Evolutionary conservation across 2,888 invertebrate genomes (phyloP).

Genomic region (Hemithea aestivaria): DNA sequence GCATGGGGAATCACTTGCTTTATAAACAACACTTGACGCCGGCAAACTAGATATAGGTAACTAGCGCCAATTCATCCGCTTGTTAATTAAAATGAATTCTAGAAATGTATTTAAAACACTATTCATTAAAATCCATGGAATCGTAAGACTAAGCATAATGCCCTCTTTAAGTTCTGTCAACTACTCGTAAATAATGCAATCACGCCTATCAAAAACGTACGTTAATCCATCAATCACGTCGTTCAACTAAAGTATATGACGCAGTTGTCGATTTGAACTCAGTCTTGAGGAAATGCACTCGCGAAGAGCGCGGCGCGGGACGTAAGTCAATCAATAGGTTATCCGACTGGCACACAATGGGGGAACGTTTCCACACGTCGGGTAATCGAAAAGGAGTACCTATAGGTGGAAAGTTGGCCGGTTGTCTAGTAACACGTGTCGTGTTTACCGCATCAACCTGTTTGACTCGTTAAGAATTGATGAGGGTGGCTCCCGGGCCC

Average conservation of each 20-base stretch:
- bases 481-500: conserved; percentile 20
- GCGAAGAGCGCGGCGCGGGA: conserved; percentile 33
- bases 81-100: too few relatives aligned
- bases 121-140: too few relatives aligned
- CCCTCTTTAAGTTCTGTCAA: too few relatives aligned
- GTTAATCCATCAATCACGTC: conserved; percentile 23
- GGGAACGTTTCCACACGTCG: conserved; percentile 36
- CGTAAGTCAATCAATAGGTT: conserved; percentile 61
- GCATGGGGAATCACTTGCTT: conserved; percentile 37
- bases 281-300: conserved; percentile 50
- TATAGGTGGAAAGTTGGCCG: conserved; percentile 28
- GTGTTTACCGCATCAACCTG: conserved; percentile 33
- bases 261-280: conserved; percentile 27
- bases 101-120: too few relatives aligned
- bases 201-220: too few relatives aligned
- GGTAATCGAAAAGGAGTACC: conserved; percentile 13
- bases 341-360: conserved; percentile 43
- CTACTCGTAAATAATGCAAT: too few relatives aligned
- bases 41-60: conserved; percentile 13
- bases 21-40: conserved; percentile 48
- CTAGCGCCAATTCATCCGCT: background rate
- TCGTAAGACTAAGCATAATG: too few relatives aligned
- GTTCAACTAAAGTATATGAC: conserved; percentile 10
- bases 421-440: conserved; percentile 38
- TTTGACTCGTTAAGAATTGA: conserved; percentile 42